These are phyloP conservation scores for Netelia fuscicornis DNA, from an alignment of 2,888 invertebrate genomes.

Conservation along the genomic window DNA sequence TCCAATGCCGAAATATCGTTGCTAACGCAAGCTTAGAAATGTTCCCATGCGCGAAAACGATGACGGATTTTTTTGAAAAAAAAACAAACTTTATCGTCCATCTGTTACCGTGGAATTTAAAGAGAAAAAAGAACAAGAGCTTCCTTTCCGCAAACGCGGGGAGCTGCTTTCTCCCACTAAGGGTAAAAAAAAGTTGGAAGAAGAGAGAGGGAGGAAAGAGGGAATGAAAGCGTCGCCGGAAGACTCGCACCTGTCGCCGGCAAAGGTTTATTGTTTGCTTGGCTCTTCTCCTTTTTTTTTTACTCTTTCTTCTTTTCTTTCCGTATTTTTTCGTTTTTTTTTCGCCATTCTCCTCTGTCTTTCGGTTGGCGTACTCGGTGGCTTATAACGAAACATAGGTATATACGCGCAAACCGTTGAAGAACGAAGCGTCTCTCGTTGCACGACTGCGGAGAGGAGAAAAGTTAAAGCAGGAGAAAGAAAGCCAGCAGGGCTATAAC, in stretches of 20 bases:
- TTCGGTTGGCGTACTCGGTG: slow-evolving; percentile 51
- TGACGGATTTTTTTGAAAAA: slow-evolving; percentile 22
- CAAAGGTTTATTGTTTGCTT: slow-evolving; percentile 61
- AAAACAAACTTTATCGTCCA: not conserved
- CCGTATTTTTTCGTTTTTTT: slow-evolving; percentile 16
- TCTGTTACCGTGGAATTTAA: slow-evolving; percentile 21
- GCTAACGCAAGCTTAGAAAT: too few species aligned
- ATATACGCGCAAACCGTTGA: slow-evolving; percentile 11
- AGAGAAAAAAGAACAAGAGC: slow-evolving; percentile 16
- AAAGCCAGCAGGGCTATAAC: slow-evolving; percentile 18
- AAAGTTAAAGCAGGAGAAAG: slow-evolving; percentile 46
- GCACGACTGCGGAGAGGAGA: slow-evolving; percentile 36
- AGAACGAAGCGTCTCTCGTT: slow-evolving; percentile 32
- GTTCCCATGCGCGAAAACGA: not conserved
- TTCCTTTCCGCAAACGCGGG: slow-evolving; percentile 9
- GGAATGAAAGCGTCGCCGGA: slow-evolving; percentile 61
- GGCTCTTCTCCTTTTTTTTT: slow-evolving; percentile 19
- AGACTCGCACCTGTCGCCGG: slow-evolving; percentile 63
- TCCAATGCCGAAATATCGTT: too few species aligned
- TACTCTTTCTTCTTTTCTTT: slow-evolving; percentile 32
- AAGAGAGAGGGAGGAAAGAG: slow-evolving; percentile 3
- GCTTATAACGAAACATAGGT: slow-evolving; percentile 54
- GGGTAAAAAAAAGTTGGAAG: slow-evolving; percentile 18
- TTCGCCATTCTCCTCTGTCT: slow-evolving; percentile 40
- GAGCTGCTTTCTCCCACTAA: slow-evolving; percentile 19